Evolutionary conservation across 2,888 invertebrate genomes (phyloP), one percentile per base, ranked within the genome.

Genomic region (Julus scanicus): DNA sequence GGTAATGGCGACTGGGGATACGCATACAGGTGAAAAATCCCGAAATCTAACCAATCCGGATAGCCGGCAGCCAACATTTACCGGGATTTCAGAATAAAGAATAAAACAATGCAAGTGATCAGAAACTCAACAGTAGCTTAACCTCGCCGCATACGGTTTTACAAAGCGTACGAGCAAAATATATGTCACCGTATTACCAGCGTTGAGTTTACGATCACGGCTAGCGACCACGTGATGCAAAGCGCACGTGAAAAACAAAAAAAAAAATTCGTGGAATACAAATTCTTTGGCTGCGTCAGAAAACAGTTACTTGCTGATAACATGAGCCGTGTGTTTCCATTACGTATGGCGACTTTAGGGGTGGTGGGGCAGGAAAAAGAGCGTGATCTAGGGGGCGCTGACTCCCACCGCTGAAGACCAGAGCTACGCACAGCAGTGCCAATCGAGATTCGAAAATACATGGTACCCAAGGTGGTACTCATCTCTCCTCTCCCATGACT

Each of bases 81-180:
- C 80, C 80, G 80, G 80, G 80, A 80, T 80, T 39, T 80, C 37
- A 71, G 29, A 29, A 71, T 29, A 29, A 80, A 80, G 39, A 37
- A 29, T 37, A 3, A 37, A 37, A 37, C 13, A 37, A 15, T 39
- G 8, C 11, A 2, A 20, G 37, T 29, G 29, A 13, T 80, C 80
- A 37, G 20, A 71, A 80, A 80, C 80, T 37, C 37, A 4, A 13
- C 80, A 17, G 3, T 13, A 29, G 80, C 37, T 29, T 9, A 29
- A 9, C 20, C 71, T 5, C 29, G 8, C 17, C 53, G 53, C 17
- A 20, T 29, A 44, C 44, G 44, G 44, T 44, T 8, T 44, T 57
- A n/a, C 20, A 20, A 20, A 71, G 8, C 9, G n/a, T 20, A 11
- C 63, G 63, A 71, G 2, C 20, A 71, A 17, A 49, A 53, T 17